These are phyloP conservation scores for Burhinus bistriatus DNA, from an alignment of 2,113 vertebrate genomes.

Conservation along the genomic window DNA sequence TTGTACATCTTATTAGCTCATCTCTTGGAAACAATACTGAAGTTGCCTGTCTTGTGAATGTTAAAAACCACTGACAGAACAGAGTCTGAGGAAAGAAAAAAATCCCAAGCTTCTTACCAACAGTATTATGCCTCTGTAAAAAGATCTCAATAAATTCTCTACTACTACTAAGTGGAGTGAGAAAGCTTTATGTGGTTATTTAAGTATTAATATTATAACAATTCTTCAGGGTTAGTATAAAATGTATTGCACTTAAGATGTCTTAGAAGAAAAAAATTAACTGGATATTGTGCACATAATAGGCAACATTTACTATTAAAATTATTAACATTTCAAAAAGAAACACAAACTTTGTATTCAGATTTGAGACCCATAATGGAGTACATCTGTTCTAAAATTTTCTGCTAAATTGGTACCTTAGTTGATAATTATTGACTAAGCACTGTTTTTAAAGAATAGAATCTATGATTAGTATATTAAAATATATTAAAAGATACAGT, in stretches of 20 bases:
- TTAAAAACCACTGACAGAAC: slow-evolving; percentile 42
- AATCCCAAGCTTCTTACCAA: neutral
- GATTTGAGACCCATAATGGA: neutral
- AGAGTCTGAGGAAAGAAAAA: neutral
- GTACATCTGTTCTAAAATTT: neutral
- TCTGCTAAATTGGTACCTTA: neutral
- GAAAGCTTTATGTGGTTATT: neutral
- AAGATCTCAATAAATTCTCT: neutral
- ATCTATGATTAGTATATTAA: neutral
- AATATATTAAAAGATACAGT: neutral
- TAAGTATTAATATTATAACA: neutral
- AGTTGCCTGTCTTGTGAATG: slow-evolving; percentile 41
- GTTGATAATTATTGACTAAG: neutral
- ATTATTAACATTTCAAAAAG: neutral
- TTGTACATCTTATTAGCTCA: slow-evolving; percentile 32
- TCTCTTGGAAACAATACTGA: slow-evolving; percentile 44
- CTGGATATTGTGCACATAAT: neutral
- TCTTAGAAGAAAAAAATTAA: neutral
- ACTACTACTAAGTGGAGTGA: neutral
- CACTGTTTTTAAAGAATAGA: neutral
- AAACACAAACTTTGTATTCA: neutral
- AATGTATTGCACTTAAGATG: neutral
- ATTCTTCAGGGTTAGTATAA: neutral
- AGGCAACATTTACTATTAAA: neutral
- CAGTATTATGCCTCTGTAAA: neutral